Conservation (phyloP, 92 coral and sea anemone species). For the Zoanthus solanderi region DNA sequence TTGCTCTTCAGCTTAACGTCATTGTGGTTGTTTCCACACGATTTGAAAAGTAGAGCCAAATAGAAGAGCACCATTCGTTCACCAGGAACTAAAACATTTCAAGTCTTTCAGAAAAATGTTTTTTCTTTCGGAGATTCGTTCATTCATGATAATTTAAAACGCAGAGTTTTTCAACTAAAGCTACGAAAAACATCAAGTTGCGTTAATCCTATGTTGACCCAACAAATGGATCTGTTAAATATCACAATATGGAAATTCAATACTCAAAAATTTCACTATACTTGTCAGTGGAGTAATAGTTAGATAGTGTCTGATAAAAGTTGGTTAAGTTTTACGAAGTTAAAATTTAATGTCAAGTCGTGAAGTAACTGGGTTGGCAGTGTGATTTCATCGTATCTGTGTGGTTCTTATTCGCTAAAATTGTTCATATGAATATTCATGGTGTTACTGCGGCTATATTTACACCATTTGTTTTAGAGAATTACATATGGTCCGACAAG, state of each 20-base stretch:
- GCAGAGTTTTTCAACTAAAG: not conserved
- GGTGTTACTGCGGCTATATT: conserved; percentile 47
- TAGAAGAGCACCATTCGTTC: conserved; percentile 27
- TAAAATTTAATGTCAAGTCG: not conserved
- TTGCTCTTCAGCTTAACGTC: conserved; percentile 27
- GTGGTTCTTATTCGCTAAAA: not conserved
- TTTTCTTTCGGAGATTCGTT: not conserved
- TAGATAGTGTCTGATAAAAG: not conserved
- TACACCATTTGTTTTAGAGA: conserved; percentile 52
- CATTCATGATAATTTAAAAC: not conserved
- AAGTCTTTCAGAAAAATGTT: conserved; percentile 1
- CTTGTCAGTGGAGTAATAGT: conserved; percentile 10
- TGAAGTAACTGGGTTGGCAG: not conserved
- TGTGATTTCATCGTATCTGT: not conserved
- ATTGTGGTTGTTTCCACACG: conserved; percentile 14
- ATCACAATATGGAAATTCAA: conserved; percentile 44
- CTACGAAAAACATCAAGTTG: not conserved
- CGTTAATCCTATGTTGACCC: not conserved
- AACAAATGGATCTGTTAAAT: conserved; percentile 36
- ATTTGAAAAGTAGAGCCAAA: not conserved
- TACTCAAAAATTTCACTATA: conserved; percentile 11
- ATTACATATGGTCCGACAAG: conserved; percentile 25
- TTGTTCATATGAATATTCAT: conserved; percentile 68
- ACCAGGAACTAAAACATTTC: conserved; percentile 21
- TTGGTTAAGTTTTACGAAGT: not conserved